Evolutionary conservation across 1,140 invertebrate species (phyloP).

Genomic region (Marisa cornuarietis): DNA sequence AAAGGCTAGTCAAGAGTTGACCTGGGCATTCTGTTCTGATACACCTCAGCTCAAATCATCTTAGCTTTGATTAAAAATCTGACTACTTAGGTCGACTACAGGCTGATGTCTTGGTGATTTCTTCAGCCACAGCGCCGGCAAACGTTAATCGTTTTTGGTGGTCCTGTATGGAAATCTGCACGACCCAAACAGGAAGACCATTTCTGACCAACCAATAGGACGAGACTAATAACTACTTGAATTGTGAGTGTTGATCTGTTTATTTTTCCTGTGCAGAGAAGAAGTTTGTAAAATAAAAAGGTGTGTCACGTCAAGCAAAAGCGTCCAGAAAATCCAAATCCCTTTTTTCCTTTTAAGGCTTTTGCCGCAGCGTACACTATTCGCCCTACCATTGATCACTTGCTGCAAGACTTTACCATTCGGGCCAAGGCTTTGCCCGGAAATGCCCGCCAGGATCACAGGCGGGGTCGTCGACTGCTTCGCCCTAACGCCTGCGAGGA

Average conservation of each 20-base stretch:
- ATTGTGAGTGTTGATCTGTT: no score
- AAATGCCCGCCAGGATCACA: conserved; percentile 12
- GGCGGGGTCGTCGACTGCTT: conserved; percentile 5
- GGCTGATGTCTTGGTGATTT: neutral
- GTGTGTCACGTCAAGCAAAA: neutral
- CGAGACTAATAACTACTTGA: neutral
- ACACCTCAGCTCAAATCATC: neutral
- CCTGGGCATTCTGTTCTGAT: no score
- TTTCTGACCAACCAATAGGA: neutral
- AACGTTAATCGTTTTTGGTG: neutral
- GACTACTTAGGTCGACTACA: neutral
- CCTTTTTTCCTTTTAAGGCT: neutral
- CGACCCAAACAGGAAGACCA: no score
- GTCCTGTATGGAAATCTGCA: neutral
- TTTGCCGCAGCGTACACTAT: conserved; percentile 3
- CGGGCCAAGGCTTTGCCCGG: conserved; percentile 18
- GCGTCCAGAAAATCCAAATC: neutral
- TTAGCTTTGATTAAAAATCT: no score
- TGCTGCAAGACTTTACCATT: conserved; percentile 13
- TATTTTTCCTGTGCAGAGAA: neutral
- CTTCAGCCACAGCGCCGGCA: neutral
- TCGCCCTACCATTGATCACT: conserved; percentile 7
- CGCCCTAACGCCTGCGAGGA: conserved; percentile 6
- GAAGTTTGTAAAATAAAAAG: neutral
- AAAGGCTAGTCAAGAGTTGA: neutral